These are phyloP conservation scores for Melanogrammus aeglefinus DNA, from an alignment of 2,797 vertebrate genomes.

Conservation along the genomic window DNA sequence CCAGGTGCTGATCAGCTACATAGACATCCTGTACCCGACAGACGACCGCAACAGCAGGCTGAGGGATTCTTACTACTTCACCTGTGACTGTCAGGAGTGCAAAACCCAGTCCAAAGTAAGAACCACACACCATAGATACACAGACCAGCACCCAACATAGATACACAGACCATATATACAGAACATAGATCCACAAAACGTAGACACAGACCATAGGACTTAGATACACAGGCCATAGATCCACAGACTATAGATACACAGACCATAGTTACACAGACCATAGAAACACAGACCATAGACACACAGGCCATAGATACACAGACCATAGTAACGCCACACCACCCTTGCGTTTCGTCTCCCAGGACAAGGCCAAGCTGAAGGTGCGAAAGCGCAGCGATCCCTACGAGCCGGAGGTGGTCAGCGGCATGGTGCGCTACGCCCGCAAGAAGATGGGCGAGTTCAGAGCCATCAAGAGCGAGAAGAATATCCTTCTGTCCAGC, in stretches of 20 bases:
- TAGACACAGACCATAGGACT: too few relatives aligned
- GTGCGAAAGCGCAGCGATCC: conserved; percentile 77
- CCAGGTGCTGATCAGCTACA: conserved; percentile 94
- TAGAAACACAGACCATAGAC: too few relatives aligned
- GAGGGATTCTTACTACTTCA: conserved; percentile 89
- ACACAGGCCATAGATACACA: too few relatives aligned
- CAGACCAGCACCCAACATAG: too few relatives aligned
- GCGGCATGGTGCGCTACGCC: conserved; percentile 86
- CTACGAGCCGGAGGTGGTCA: conserved; percentile 71
- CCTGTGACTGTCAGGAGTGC: conserved; percentile 87
- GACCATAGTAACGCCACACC: too few relatives aligned
- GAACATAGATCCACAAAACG: too few relatives aligned
- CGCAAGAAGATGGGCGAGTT: conserved; percentile 87
- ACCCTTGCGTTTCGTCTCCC: conserved; percentile 19
- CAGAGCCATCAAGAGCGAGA: conserved; percentile 81
- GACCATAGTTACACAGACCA: too few relatives aligned
- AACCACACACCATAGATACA: too few relatives aligned
- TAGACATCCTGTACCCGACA: conserved; percentile 93
- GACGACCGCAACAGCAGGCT: conserved; percentile 88
- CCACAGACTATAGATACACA: too few relatives aligned
- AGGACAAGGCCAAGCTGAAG: conserved; percentile 90
- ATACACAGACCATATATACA: too few relatives aligned
- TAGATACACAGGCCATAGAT: too few relatives aligned
- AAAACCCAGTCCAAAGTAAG: conserved; percentile 81
- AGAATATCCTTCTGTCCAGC: conserved; percentile 85